These are phyloP conservation scores for Trypoxylon attenuatum DNA, from an alignment of 2,888 invertebrate genomes.

Conservation along the genomic window DNA sequence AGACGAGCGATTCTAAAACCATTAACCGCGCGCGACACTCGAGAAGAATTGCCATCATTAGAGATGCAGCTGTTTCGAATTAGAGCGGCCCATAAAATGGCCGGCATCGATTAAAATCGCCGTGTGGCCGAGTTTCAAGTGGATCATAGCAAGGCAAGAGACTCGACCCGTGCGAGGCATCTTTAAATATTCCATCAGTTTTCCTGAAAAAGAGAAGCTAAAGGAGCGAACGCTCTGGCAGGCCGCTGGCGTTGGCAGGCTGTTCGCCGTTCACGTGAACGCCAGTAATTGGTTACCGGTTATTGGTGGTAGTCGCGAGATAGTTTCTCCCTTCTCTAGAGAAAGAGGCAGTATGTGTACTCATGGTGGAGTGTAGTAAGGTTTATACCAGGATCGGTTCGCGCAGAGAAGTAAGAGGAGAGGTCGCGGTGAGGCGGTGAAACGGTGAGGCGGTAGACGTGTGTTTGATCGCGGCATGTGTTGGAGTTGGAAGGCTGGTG, in stretches of 20 bases:
- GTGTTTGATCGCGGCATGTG: background rate
- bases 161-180: too few species aligned
- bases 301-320: background rate
- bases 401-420: too few species aligned
- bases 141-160: too few species aligned
- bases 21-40: too few species aligned
- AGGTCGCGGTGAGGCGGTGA: background rate
- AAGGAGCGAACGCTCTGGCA: background rate
- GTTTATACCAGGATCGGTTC: too few species aligned
- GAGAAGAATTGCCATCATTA: too few species aligned
- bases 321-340: background rate
- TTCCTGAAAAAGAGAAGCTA: background rate
- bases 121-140: constrained; percentile 10
- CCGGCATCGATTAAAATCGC: constrained; percentile 25
- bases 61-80: constrained; percentile 50
- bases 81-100: constrained; percentile 44
- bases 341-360: background rate
- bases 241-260: background rate
- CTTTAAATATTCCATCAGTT: background rate
- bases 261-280: background rate
- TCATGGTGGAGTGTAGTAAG: too few species aligned
- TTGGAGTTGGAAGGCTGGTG: background rate
- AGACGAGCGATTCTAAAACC: background rate
- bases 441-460: constrained; percentile 1
- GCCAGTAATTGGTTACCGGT: background rate